These are phyloP conservation scores for Benthosema pterotum DNA, from an alignment of 2,797 vertebrate genomes.

Conservation along the genomic window DNA sequence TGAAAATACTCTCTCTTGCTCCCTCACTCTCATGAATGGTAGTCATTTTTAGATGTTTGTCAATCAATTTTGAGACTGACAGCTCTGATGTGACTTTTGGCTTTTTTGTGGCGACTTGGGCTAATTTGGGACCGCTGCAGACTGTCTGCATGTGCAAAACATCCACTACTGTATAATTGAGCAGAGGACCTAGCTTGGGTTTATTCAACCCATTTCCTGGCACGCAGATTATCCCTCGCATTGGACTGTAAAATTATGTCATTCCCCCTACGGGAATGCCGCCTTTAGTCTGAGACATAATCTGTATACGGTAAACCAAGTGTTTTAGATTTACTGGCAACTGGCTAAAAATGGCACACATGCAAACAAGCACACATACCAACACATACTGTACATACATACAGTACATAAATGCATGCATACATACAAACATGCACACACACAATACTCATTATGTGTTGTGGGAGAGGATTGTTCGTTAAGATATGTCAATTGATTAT, in stretches of 20 bases:
- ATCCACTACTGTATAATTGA: slow-evolving; percentile 60
- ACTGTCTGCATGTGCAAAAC: background rate
- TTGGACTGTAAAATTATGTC: slow-evolving; percentile 65
- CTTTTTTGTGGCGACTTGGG: too few relatives aligned
- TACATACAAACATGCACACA: too few relatives aligned
- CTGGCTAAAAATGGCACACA: slow-evolving; percentile 26
- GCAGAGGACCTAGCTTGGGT: slow-evolving; percentile 44
- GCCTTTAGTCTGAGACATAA: slow-evolving; percentile 54
- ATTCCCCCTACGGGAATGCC: slow-evolving; percentile 58
- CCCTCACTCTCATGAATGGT: too few relatives aligned
- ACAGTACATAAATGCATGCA: background rate
- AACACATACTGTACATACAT: background rate
- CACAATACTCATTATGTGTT: too few relatives aligned
- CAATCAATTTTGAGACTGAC: background rate
- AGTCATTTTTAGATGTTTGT: background rate
- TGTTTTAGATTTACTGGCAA: slow-evolving; percentile 44
- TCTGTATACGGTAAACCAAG: slow-evolving; percentile 59
- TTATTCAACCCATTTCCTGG: slow-evolving; percentile 69
- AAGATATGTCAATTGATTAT: too few relatives aligned
- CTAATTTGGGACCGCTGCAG: too few relatives aligned
- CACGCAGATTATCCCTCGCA: slow-evolving; percentile 61
- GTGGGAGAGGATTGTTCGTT: too few relatives aligned
- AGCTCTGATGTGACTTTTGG: slow-evolving; percentile 27
- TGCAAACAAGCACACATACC: background rate
- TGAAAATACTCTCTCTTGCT: slow-evolving; percentile 37